phyloP scores from a whole-genome alignment of 2,113 vertebrate genomes.

The Campylomormyrus tamandua region DNA sequence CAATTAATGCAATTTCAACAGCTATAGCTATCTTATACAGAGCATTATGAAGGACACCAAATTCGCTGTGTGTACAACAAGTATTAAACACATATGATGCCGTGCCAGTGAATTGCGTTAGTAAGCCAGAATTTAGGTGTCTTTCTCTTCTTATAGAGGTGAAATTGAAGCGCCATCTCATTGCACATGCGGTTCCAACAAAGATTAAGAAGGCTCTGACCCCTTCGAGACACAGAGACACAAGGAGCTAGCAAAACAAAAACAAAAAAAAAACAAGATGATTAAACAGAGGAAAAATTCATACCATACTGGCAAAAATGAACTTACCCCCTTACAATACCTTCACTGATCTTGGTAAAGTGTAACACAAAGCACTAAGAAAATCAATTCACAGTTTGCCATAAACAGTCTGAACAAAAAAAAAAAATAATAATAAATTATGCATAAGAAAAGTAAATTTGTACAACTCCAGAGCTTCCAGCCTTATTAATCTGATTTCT shows the following conservation, averaged over 20 bases:
- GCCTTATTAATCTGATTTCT: background rate
- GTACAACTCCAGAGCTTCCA: background rate
- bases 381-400: conserved; percentile 18
- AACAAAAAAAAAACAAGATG: conserved; percentile 3
- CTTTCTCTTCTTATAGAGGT: background rate
- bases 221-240: background rate
- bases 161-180: background rate
- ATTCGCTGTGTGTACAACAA: background rate
- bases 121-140: background rate
- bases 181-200: conserved; percentile 11
- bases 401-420: conserved; percentile 18
- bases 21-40: background rate
- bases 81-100: background rate
- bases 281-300: background rate
- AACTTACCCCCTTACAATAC: conserved; percentile 28
- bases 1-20: no score
- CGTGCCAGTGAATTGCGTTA: background rate
- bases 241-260: conserved; percentile 6
- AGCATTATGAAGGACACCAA: background rate
- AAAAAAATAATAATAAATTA: conserved; percentile 16
- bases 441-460: background rate
- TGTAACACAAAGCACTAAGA: conserved; percentile 24
- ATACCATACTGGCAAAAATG: conserved; percentile 26
- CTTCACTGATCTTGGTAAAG: conserved; percentile 18
- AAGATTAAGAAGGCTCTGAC: background rate